Evolutionary conservation across 2,888 invertebrate species (phyloP), one percentile per base, ranked within the genome.

Genomic region (Melanostoma mellinum): DNA sequence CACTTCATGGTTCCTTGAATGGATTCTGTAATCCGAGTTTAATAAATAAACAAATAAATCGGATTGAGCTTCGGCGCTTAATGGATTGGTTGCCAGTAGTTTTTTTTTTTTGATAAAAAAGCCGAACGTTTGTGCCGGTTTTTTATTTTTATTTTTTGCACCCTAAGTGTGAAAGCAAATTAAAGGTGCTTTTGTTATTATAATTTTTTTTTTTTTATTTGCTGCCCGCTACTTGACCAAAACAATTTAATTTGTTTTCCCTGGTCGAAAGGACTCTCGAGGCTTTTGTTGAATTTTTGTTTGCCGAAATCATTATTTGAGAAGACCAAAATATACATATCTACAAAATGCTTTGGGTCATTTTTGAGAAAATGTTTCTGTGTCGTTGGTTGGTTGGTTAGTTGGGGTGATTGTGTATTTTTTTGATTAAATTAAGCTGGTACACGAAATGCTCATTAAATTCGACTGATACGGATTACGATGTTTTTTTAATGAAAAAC

Each of bases 1-100:
- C 33, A 5, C 5, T 9, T 36, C 60, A 61, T 48, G 36, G 48
- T 63, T 36, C 36, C 35, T 4, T 9, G 35, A 46, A 48, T 36
- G 55, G 2, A 20, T 20, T 20, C 0, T 60, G 60, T 63, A 63
- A 63, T 30, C 48, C 3, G 1, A 60, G 9, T 20, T 9, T 30
- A 73, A 80, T 80, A 80, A 80, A 80, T 80, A 81, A 81, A 76
- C 65, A 76, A 68, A 68, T 71, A 76, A 67, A 81, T 72, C 65
- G 60, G 55, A 80, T 58, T 52, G 56, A 61, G 48, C 20, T 1
- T 20, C 20, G 20, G 20, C 20, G 20, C 20, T 20, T 20, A 20
- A 20, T 20, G 20, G 20, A 10, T 33, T 32, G 32, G 2, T 33
- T 35, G 8, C 35, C n/a, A 44, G 42, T 35, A 8, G 44, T 3